A percentile compares a stretch with the other conserved stretches of the same genome.
Conservation (phyloP, 1,140 invertebrate species). For the Lasaia peninsularis region DNA sequence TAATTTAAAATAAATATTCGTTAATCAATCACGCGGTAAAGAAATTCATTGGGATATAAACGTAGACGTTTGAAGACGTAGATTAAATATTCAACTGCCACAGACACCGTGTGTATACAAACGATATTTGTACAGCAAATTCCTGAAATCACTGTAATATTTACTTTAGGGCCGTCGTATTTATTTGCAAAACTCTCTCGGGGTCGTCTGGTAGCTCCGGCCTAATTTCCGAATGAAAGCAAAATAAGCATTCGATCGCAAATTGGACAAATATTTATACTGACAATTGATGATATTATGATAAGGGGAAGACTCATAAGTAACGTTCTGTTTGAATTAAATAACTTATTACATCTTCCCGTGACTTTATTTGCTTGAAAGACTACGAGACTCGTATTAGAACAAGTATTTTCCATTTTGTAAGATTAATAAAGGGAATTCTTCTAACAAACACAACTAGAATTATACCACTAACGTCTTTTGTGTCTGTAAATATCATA, state of each 20-base stretch:
- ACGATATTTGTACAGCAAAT: conserved; percentile 24
- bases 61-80: neutral
- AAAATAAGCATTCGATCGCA: conserved; percentile 52
- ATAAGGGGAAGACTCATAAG: conserved; percentile 17
- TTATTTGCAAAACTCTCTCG: conserved; percentile 59
- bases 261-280: conserved; percentile 42
- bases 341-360: too few relatives aligned
- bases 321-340: neutral
- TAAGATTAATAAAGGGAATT: too few relatives aligned
- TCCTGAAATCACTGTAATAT: conserved; percentile 45
- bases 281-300: conserved; percentile 35
- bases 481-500: too few relatives aligned
- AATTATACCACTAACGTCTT: too few relatives aligned
- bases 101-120: conserved; percentile 1
- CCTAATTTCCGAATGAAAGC: conserved; percentile 56
- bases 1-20: too few relatives aligned
- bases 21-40: too few relatives aligned
- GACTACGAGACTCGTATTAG: too few relatives aligned
- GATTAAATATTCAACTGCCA: conserved; percentile 1
- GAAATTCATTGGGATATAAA: neutral
- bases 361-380: too few relatives aligned
- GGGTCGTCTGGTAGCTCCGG: conserved; percentile 41
- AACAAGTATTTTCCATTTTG: too few relatives aligned
- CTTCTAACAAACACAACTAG: too few relatives aligned
- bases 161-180: conserved; percentile 46